These are phyloP conservation scores for Eugnorisma glareosa DNA, from an alignment of 2,888 invertebrate species.

Conservation along the genomic window DNA sequence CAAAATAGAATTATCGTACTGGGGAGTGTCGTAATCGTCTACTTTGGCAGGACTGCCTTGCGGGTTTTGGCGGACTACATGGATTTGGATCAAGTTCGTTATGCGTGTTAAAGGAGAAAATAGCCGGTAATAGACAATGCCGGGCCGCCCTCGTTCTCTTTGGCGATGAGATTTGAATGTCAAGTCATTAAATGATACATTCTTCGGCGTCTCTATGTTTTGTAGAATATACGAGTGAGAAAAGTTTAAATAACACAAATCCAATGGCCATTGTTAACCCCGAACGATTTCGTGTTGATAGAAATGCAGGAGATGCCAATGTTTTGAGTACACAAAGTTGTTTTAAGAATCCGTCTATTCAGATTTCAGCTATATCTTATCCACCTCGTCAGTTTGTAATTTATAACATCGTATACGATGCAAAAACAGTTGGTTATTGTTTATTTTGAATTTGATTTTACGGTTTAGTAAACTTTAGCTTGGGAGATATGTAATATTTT, in stretches of 20 bases:
- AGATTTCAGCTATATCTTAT: constrained; percentile 43
- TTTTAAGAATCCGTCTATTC: constrained; percentile 50
- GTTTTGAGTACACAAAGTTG: constrained; percentile 53
- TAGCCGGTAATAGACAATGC: constrained; percentile 63
- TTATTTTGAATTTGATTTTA: constrained; percentile 56
- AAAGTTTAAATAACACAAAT: constrained; percentile 44
- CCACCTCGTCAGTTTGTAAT: constrained; percentile 51
- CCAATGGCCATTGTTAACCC: constrained; percentile 38
- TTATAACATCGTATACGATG: constrained; percentile 54
- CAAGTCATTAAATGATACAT: constrained; percentile 38
- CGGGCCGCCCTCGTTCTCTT: constrained; percentile 57
- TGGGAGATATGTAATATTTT: constrained; percentile 28
- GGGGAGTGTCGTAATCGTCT: constrained; percentile 86
- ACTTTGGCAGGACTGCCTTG: constrained; percentile 82
- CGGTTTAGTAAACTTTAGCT: constrained; percentile 44
- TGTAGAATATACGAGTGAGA: constrained; percentile 12
- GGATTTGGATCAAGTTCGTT: constrained; percentile 76
- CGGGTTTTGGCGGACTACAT: constrained; percentile 77
- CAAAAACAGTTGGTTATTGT: constrained; percentile 55
- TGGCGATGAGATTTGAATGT: constrained; percentile 60
- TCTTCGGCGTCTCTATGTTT: constrained; percentile 4
- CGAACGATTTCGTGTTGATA: constrained; percentile 45
- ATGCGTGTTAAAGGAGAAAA: constrained; percentile 64
- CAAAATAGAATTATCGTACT: constrained; percentile 89
- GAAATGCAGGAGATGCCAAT: constrained; percentile 48